Evolutionary conservation across 1,140 invertebrate genomes (phyloP), one percentile per base, ranked within the genome.

Genomic region (Lanistes nyassanus): DNA sequence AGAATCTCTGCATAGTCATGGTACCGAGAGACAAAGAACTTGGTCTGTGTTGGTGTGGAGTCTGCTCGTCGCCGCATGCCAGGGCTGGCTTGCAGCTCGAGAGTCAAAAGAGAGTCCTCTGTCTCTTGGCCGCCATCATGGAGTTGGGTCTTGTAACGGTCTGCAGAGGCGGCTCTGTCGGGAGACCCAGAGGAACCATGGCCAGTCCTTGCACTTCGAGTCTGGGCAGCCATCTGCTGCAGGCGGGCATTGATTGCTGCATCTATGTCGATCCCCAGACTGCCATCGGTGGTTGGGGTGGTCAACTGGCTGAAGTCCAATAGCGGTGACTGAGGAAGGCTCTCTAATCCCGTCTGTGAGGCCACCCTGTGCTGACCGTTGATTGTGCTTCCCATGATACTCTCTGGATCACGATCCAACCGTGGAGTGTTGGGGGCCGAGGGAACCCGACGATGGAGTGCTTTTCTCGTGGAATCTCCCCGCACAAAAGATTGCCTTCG

Each of bases 1-100:
- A 83, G 56, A 66, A 87, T 84, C 80, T 86, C 86, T 37, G 83
- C 83, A 79, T 85, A 86, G 75, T 87, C 86, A 74, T 86, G 84
- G 68, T 83, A 77, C 34, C 80, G 79, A 5, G 84, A 82, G 51
- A 76, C 80, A 42, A 83, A 84, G 60, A 79, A 81, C 62, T 80
- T 76, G 19, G 69, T 69, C 34, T 71, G 65, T 19, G 71, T 53
- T 13, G 56, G 23, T 3, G 71, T 39, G 3, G 55, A 55, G 3
- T 16, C 36, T 65, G 78, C 2, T 74, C 81, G 81, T 23, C 82
- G 68, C 73, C 67, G 79, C 31, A 79, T 78, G 74, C 81, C 81
- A 36, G 82, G 82, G 71, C 82, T 83, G 36, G 80, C 82, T 29
- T 79, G 79, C 56, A 47, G 5, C 42, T 47, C 42, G 1, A 47